Conservation (phyloP, 1,140 invertebrate species). For the Dendrolimus punctatus region DNA sequence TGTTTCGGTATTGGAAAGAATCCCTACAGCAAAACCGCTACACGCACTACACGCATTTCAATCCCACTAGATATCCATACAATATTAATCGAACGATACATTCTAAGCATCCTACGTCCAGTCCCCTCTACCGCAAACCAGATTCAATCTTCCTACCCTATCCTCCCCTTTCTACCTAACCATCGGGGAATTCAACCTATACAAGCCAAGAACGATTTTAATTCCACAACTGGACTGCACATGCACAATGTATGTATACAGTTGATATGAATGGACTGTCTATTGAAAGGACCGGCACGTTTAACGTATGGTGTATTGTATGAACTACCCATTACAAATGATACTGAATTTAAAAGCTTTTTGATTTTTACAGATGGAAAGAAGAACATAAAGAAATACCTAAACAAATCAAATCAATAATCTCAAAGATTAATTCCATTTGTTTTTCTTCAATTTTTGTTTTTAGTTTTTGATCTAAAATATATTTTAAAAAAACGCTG, state of each 20-base stretch:
- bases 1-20: neutral
- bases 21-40: neutral
- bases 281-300: constrained; percentile 8
- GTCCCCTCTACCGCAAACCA: constrained; percentile 37
- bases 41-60: constrained; percentile 6
- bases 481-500: too few species aligned
- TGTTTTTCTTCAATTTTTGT: too few species aligned
- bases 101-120: constrained; percentile 26
- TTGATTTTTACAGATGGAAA: too few species aligned
- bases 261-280: constrained; percentile 19
- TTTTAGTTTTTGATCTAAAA: too few species aligned
- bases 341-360: too few species aligned
- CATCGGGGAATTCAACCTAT: constrained; percentile 29
- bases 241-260: constrained; percentile 24
- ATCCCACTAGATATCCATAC: constrained; percentile 14
- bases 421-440: too few species aligned
- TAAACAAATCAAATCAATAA: too few species aligned
- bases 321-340: too few species aligned
- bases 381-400: too few species aligned
- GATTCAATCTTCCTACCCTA: constrained; percentile 46
- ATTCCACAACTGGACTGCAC: constrained; percentile 34
- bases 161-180: constrained; percentile 37
- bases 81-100: constrained; percentile 41
- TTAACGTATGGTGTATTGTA: neutral
- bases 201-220: constrained; percentile 30